Percentiles rank a stretch among this genome's conserved stretches.
These are phyloP conservation scores for Limenitis camilla DNA, from an alignment of 2,888 invertebrate species.

Conservation along the genomic window DNA sequence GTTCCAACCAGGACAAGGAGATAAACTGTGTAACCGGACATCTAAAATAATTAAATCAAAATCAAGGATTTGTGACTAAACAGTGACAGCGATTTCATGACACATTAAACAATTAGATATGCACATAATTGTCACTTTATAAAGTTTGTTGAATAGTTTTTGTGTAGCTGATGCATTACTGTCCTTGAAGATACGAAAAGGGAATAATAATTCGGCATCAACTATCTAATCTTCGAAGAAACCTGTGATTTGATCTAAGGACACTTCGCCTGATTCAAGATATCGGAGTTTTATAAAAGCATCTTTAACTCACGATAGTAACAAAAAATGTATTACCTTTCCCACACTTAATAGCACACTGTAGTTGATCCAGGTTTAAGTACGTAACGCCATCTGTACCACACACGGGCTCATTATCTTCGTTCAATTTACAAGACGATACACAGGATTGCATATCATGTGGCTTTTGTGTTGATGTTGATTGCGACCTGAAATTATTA, in stretches of 20 bases:
- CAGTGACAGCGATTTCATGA: neutral
- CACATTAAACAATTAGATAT: slow-evolving; percentile 27
- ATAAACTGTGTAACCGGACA: slow-evolving; percentile 1
- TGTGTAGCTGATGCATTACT: no score
- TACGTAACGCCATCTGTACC: slow-evolving; percentile 44
- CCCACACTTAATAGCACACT: slow-evolving; percentile 32
- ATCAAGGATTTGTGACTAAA: neutral
- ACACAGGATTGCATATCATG: slow-evolving; percentile 11
- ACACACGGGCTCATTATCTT: slow-evolving; percentile 48
- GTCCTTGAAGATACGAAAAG: neutral
- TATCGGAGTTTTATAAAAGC: slow-evolving; percentile 12
- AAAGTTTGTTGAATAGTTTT: no score
- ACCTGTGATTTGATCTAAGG: neutral
- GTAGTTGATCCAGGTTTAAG: slow-evolving; percentile 35
- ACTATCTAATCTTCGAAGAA: no score
- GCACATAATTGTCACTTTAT: slow-evolving; percentile 25
- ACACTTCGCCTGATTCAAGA: slow-evolving; percentile 6
- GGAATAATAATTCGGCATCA: slow-evolving; percentile 28
- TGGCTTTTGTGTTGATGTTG: neutral
- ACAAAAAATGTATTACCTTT: slow-evolving; percentile 11
- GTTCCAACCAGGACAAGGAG: slow-evolving; percentile 1
- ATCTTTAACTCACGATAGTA: slow-evolving; percentile 17
- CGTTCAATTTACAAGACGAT: slow-evolving; percentile 31
- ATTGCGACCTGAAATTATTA: neutral
- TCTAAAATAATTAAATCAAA: slow-evolving; percentile 3